Percentiles rank a stretch among this genome's conserved stretches.
phyloP scores from a whole-genome alignment of 1,140 invertebrate species.

The Drosophila willistoni region DNA sequence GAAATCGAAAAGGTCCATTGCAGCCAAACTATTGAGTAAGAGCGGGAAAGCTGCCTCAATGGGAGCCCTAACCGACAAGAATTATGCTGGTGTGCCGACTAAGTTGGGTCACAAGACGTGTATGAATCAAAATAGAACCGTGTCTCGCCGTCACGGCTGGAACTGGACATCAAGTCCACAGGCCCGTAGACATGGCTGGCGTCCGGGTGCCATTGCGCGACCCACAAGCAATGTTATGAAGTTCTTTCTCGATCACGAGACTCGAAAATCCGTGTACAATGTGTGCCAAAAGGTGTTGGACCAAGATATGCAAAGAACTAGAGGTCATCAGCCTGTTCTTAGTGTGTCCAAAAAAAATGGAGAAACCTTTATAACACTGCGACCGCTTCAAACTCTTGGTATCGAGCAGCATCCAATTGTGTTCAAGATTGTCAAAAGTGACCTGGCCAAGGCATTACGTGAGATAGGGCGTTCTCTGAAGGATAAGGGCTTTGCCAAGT shows the following conservation, averaged over 20 bases:
- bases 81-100: not conserved
- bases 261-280: slow-evolving; percentile 12
- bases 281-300: slow-evolving; percentile 21
- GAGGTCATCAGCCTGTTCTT: slow-evolving; percentile 38
- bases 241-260: slow-evolving; percentile 49
- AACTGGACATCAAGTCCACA: slow-evolving; percentile 45
- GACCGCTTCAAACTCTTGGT: slow-evolving; percentile 37
- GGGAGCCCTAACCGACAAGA: not conserved
- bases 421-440: slow-evolving; percentile 70
- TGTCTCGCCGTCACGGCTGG: slow-evolving; percentile 70
- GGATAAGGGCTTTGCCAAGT: slow-evolving; percentile 64
- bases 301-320: not conserved
- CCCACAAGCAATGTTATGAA: slow-evolving; percentile 66
- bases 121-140: slow-evolving; percentile 15
- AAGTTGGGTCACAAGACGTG: slow-evolving; percentile 52
- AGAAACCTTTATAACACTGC: slow-evolving; percentile 63
- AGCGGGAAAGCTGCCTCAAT: not conserved
- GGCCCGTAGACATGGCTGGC: slow-evolving; percentile 59
- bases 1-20: not conserved
- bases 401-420: slow-evolving; percentile 62
- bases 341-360: slow-evolving; percentile 65
- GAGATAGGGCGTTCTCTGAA: slow-evolving; percentile 61
- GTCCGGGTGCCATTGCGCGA: slow-evolving; percentile 60
- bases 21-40: not conserved
- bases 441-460: slow-evolving; percentile 38